phyloP scores from a whole-genome alignment of 2,888 invertebrate species.

The Drosophila quasianomalipes region DNA sequence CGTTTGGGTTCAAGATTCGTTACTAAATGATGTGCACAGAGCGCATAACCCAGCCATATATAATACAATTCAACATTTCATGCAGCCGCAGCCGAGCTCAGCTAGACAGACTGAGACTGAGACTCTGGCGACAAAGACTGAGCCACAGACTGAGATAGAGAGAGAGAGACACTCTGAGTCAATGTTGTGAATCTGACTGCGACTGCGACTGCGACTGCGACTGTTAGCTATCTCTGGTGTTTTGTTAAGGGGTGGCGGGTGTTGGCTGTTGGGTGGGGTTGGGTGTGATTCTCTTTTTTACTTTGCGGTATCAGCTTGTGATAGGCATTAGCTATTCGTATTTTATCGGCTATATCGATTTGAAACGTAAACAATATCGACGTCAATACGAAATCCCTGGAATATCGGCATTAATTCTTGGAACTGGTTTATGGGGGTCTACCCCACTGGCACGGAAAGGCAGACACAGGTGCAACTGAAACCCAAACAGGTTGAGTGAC shows the following conservation, averaged over 20 bases:
- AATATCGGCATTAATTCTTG: slow-evolving; percentile 63
- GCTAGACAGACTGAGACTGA: slow-evolving; percentile 16
- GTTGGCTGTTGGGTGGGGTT: background rate
- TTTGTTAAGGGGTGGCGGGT: background rate
- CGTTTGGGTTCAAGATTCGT: slow-evolving; percentile 67
- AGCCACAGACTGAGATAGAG: slow-evolving; percentile 3
- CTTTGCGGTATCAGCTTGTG: slow-evolving; percentile 36
- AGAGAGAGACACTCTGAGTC: slow-evolving; percentile 28
- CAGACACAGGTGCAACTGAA: slow-evolving; percentile 29
- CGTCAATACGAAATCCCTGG: slow-evolving; percentile 53
- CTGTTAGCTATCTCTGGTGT: slow-evolving; percentile 25
- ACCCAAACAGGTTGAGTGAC: slow-evolving; percentile 68
- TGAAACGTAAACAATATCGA: slow-evolving; percentile 51
- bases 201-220: background rate
- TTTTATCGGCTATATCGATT: slow-evolving; percentile 13
- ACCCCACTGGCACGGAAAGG: slow-evolving; percentile 20
- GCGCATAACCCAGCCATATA: slow-evolving; percentile 59
- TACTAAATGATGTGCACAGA: slow-evolving; percentile 70
- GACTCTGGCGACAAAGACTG: background rate
- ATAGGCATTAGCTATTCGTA: slow-evolving; percentile 14
- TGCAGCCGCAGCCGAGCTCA: slow-evolving; percentile 54
- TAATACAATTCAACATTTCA: slow-evolving; percentile 59
- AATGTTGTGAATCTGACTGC: slow-evolving; percentile 9
- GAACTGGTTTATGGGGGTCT: slow-evolving; percentile 63
- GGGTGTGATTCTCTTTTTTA: background rate